Percentiles rank a stretch among this genome's conserved stretches.
phyloP scores from a whole-genome alignment of 2,797 vertebrate species.

The Enteromius paludinosus region DNA sequence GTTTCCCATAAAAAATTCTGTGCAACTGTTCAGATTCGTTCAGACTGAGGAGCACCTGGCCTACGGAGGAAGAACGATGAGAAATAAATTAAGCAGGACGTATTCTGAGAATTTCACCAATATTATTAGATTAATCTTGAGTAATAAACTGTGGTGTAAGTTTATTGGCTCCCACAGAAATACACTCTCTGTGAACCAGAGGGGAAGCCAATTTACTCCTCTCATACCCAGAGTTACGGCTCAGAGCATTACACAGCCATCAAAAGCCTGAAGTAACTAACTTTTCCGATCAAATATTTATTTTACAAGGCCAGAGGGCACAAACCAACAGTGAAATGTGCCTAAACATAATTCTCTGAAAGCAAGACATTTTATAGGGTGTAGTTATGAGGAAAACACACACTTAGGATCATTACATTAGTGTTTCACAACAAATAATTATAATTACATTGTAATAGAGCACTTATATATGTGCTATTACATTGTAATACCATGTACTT shows the following conservation, averaged over 20 bases:
- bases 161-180: slow-evolving; percentile 46
- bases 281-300: slow-evolving; percentile 34
- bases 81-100: not conserved
- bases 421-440: slow-evolving; percentile 10
- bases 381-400: not conserved
- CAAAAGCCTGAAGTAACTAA: slow-evolving; percentile 10
- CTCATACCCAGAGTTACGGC: slow-evolving; percentile 26
- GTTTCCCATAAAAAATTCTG: not conserved
- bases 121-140: slow-evolving; percentile 55
- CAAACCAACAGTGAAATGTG: slow-evolving; percentile 46
- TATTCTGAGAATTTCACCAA: slow-evolving; percentile 40
- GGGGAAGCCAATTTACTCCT: slow-evolving; percentile 2
- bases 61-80: not conserved
- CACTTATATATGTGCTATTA: slow-evolving; percentile 4
- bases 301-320: slow-evolving; percentile 19
- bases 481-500: slow-evolving; percentile 4
- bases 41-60: not conserved
- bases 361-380: not conserved
- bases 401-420: slow-evolving; percentile 11
- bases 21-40: not conserved
- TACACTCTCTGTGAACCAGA: slow-evolving; percentile 36
- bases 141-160: slow-evolving; percentile 43
- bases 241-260: slow-evolving; percentile 38
- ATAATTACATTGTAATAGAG: not conserved
- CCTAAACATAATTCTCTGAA: slow-evolving; percentile 26